phyloP scores from a whole-genome alignment of 1,140 invertebrate species.

The Drosophila ercepeae region DNA sequence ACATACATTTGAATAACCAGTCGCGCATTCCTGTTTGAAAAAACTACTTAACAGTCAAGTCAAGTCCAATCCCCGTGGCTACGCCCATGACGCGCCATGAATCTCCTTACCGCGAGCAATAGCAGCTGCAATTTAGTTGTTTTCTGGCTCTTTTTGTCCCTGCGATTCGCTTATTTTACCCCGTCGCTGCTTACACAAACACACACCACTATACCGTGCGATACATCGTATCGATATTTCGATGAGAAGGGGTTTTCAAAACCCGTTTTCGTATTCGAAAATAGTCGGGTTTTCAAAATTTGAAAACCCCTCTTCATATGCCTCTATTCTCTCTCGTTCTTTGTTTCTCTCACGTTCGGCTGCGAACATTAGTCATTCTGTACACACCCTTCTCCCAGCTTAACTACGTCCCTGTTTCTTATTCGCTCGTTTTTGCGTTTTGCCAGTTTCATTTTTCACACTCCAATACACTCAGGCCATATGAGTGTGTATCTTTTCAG shows the following conservation, averaged over 20 bases:
- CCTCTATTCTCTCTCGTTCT: background rate
- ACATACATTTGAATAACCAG: background rate
- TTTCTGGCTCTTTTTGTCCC: slow-evolving; percentile 54
- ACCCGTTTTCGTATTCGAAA: slow-evolving; percentile 5
- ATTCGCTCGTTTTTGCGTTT: slow-evolving; percentile 28
- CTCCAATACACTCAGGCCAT: slow-evolving; percentile 26
- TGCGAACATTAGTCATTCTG: slow-evolving; percentile 11
- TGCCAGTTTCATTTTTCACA: slow-evolving; percentile 28
- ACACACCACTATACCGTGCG: slow-evolving; percentile 10
- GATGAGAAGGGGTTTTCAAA: slow-evolving; percentile 6
- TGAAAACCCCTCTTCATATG: background rate
- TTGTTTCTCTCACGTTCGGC: slow-evolving; percentile 4
- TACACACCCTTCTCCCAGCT: slow-evolving; percentile 11
- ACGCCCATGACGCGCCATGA: slow-evolving; percentile 31
- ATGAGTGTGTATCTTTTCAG: background rate
- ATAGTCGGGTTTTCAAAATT: slow-evolving; percentile 1
- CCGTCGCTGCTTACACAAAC: slow-evolving; percentile 12
- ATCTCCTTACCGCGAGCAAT: slow-evolving; percentile 53
- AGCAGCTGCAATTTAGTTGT: slow-evolving; percentile 76
- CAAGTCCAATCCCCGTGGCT: slow-evolving; percentile 28
- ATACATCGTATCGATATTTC: slow-evolving; percentile 15
- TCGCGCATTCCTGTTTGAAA: slow-evolving; percentile 3
- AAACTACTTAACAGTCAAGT: slow-evolving; percentile 27
- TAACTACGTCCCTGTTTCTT: slow-evolving; percentile 30
- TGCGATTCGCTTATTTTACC: slow-evolving; percentile 70